Evolutionary conservation across 2,888 invertebrate species (phyloP), one percentile per base, ranked within the genome.

Genomic region (Acleris emargana): DNA sequence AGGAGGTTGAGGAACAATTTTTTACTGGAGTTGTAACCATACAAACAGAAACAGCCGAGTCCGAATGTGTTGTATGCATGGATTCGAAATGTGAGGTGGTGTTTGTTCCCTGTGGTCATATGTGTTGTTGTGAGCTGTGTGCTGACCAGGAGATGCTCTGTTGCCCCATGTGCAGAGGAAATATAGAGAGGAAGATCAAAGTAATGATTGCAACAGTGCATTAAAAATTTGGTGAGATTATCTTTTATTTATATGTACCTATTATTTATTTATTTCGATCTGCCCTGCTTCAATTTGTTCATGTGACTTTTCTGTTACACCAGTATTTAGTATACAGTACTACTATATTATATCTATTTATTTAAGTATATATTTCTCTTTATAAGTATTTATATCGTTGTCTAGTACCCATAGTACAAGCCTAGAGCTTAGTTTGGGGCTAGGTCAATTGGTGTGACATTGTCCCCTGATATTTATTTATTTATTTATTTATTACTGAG

Each of bases 81-180:
- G 97, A 97, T 85, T 87, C 91, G 72, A 93, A 92, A 83, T 87
- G 88, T 73, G 94, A 95, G 83, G 93, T 97, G 59, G 95, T 97
- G 77, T 97, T 97, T 91, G 94, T 97, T 74, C 96, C 97, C 62
- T 97, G 97, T 82, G 97, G 97, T 63, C 97, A 98, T 85, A 94
- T 97, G 80, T 97, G 97, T 81, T 96, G 96, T 81, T 98, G 97
- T 85, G 85, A 93, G 59, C 81, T 84, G 58, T 98, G 97, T 88
- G 94, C 96, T 57, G 82, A 86, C 69, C 88, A 90, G 74, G 87
- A 94, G 25, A 86, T 96, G 64, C 81, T 84, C 2, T 89, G 88
- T 68, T 98, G 97, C 85, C 97, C 97, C 6, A 94, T 98, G 93
- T 97, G 97, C 82, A 94, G 97, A 78, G 93, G 93, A 67, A 78